Conservation (phyloP, 2,113 vertebrate species). For the Illadopsis cleaveri region DNA sequence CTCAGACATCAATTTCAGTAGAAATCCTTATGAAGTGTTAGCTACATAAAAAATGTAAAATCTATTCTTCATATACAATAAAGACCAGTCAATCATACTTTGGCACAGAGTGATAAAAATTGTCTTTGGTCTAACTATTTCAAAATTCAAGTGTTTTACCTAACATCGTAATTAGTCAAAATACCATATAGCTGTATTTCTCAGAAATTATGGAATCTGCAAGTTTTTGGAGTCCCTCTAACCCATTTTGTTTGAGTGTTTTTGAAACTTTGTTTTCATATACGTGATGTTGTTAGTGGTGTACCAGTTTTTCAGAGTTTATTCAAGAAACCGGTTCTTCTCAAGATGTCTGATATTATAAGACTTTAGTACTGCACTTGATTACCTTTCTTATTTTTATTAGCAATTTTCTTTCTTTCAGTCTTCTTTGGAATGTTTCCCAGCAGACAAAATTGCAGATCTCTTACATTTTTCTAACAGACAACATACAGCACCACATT, state of each 20-base stretch:
- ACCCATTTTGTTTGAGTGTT: not conserved
- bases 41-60: not conserved
- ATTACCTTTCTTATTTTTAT: not conserved
- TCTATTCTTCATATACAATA: not conserved
- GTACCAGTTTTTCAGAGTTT: not conserved
- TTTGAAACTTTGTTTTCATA: not conserved
- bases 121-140: not conserved
- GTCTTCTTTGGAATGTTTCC: not conserved
- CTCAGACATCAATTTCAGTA: not conserved
- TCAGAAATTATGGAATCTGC: not conserved
- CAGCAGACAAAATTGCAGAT: not conserved
- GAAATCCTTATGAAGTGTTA: not conserved
- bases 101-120: not conserved
- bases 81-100: not conserved
- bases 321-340: not conserved
- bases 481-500: not conserved
- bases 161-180: not conserved
- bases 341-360: not conserved
- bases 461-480: not conserved
- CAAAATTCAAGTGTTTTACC: not conserved
- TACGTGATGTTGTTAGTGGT: not conserved
- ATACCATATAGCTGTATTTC: not conserved
- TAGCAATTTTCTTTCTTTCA: not conserved
- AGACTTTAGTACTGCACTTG: not conserved
- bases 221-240: not conserved